Evolutionary conservation across 1,140 invertebrate species (phyloP).

Genomic region (Drosophila sturtevanti): DNA sequence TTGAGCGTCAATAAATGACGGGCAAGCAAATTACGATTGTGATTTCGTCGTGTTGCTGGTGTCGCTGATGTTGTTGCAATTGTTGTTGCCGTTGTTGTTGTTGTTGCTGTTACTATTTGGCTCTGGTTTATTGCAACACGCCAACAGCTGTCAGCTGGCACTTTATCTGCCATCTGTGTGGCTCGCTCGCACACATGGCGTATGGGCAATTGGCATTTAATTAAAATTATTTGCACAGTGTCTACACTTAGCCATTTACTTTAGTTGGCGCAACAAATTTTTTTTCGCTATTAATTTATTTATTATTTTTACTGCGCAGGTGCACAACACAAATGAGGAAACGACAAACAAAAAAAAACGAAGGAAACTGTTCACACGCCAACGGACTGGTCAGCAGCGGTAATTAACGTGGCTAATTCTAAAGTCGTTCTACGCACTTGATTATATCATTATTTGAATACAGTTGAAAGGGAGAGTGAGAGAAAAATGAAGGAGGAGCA

Average conservation of each 20-base stretch:
- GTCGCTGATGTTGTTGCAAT: slow-evolving; percentile 30
- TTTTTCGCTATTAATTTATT: slow-evolving; percentile 57
- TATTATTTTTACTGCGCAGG: slow-evolving; percentile 51
- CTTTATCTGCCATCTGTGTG: slow-evolving; percentile 61
- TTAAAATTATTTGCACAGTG: slow-evolving; percentile 77
- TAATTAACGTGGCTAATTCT: slow-evolving; percentile 63
- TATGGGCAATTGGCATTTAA: slow-evolving; percentile 79
- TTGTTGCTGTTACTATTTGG: neutral
- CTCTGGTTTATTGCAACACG: slow-evolving; percentile 66
- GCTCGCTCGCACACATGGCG: slow-evolving; percentile 53
- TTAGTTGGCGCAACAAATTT: slow-evolving; percentile 1
- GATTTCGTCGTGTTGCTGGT: slow-evolving; percentile 42
- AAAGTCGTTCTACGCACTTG: slow-evolving; percentile 43
- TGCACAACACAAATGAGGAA: slow-evolving; percentile 61
- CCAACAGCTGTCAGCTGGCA: slow-evolving; percentile 75
- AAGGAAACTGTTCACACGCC: slow-evolving; percentile 58
- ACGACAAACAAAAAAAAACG: slow-evolving; percentile 43
- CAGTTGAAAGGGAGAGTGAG: neutral
- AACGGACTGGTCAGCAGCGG: slow-evolving; percentile 15
- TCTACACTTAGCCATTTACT: slow-evolving; percentile 37
- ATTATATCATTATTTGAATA: slow-evolving; percentile 4
- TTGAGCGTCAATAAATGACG: slow-evolving; percentile 66
- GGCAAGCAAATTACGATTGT: slow-evolving; percentile 55
- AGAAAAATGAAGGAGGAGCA: neutral
- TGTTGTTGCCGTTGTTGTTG: slow-evolving; percentile 34